Percentiles rank a stretch among this genome's conserved stretches.
Evolutionary conservation across 1,140 invertebrate species (phyloP).

Genomic region (Trissolcus basalis): DNA sequence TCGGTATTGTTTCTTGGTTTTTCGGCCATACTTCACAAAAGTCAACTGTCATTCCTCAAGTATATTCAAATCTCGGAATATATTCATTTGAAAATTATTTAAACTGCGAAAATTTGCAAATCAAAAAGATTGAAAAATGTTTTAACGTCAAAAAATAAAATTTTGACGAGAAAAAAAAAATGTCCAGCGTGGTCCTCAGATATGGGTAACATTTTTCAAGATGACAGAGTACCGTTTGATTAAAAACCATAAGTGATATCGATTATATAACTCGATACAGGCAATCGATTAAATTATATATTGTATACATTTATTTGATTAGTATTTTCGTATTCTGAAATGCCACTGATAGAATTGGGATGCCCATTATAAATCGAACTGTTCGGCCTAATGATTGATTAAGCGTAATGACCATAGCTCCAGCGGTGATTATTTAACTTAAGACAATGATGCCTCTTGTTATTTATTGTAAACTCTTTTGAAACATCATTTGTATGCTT

Average conservation of each 20-base stretch:
- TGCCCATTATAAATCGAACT: slow-evolving; percentile 62
- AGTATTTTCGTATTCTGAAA: slow-evolving; percentile 33
- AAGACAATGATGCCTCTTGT: slow-evolving; percentile 68
- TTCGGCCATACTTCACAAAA: slow-evolving; percentile 12
- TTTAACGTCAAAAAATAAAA: no score
- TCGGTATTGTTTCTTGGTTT: slow-evolving; percentile 23
- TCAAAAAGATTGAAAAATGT: no score
- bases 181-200: no score
- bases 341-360: slow-evolving; percentile 35
- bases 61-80: slow-evolving; percentile 9
- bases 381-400: slow-evolving; percentile 72
- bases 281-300: slow-evolving; percentile 29
- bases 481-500: slow-evolving; percentile 21
- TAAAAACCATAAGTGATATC: background rate
- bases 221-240: background rate
- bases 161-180: no score
- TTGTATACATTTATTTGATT: slow-evolving; percentile 43
- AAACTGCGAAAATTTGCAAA: no score
- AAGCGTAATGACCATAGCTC: slow-evolving; percentile 70
- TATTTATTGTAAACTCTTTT: slow-evolving; percentile 42
- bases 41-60: slow-evolving; percentile 4
- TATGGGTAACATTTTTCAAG: no score
- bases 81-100: slow-evolving; percentile 8
- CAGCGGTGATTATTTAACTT: slow-evolving; percentile 66
- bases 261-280: no score